Conservation (phyloP, 2,888 invertebrate species). For the Leptopilina drosophilae region DNA sequence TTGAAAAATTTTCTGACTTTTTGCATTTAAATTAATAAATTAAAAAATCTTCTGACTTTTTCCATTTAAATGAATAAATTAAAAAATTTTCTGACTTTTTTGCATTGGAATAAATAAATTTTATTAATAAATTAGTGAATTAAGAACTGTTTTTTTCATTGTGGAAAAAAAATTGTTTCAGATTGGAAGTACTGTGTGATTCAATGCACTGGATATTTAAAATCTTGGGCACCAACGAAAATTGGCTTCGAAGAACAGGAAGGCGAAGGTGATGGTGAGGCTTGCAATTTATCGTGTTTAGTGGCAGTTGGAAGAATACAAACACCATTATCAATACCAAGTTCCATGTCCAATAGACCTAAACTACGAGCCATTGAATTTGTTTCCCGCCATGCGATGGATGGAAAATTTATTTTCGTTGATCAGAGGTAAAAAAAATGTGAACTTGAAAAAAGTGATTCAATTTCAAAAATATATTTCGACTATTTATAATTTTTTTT, state of each 20-base stretch:
- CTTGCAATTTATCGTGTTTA: slow-evolving; percentile 88
- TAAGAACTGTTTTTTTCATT: neutral
- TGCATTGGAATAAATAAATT: neutral
- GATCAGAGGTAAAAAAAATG: slow-evolving; percentile 87
- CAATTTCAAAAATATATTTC: too few relatives aligned
- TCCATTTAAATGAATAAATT: too few relatives aligned
- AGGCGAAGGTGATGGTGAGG: slow-evolving; percentile 80
- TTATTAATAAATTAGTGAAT: neutral
- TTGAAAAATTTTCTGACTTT: too few relatives aligned
- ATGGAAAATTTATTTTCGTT: slow-evolving; percentile 94
- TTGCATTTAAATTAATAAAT: too few relatives aligned
- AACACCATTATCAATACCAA: slow-evolving; percentile 75
- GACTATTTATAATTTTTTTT: neutral
- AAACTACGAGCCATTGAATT: slow-evolving; percentile 85
- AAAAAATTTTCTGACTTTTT: too few relatives aligned
- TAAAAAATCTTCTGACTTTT: too few relatives aligned
- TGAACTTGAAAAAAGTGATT: neutral
- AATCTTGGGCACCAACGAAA: slow-evolving; percentile 93
- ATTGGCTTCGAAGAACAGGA: slow-evolving; percentile 84
- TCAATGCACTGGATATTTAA: slow-evolving; percentile 95
- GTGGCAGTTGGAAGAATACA: slow-evolving; percentile 91
- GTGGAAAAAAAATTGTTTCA: slow-evolving; percentile 60
- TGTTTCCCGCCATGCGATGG: slow-evolving; percentile 90
- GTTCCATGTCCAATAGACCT: slow-evolving; percentile 71
- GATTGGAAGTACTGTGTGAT: slow-evolving; percentile 93